These are phyloP conservation scores for Drosophila mettleri DNA, from an alignment of 2,888 invertebrate species.

Conservation along the genomic window DNA sequence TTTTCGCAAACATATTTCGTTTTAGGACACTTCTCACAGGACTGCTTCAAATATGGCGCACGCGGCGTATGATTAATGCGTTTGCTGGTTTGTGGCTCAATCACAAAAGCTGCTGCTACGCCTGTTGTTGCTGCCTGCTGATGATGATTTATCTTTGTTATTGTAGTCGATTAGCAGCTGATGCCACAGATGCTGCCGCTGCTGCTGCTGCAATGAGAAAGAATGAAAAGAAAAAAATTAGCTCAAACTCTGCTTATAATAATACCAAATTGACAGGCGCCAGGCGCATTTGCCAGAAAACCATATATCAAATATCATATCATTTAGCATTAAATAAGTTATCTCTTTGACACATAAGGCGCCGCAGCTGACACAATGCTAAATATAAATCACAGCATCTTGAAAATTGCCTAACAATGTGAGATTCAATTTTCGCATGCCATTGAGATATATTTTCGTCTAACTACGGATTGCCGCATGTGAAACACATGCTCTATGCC, in stretches of 20 bases:
- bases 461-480: slow-evolving; percentile 5
- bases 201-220: slow-evolving; percentile 22
- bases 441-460: slow-evolving; percentile 20
- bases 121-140: slow-evolving; percentile 16
- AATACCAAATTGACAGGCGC: slow-evolving; percentile 42
- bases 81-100: slow-evolving; percentile 46
- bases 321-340: slow-evolving; percentile 3
- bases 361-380: slow-evolving; percentile 2
- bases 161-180: slow-evolving; percentile 60
- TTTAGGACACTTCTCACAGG: slow-evolving; percentile 25
- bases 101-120: slow-evolving; percentile 19
- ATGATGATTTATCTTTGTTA: slow-evolving; percentile 70
- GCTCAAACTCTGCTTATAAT: slow-evolving; percentile 32
- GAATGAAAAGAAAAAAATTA: slow-evolving; percentile 24
- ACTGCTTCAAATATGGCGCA: slow-evolving; percentile 20
- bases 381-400: slow-evolving; percentile 25
- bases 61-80: slow-evolving; percentile 72
- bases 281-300: slow-evolving; percentile 6
- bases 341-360: slow-evolving; percentile 14
- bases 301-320: slow-evolving; percentile 2
- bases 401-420: slow-evolving; percentile 51
- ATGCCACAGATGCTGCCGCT: slow-evolving; percentile 42
- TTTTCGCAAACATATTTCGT: slow-evolving; percentile 75
- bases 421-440: slow-evolving; percentile 11
- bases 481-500: no score